Evolutionary conservation across 2,113 vertebrate species (phyloP), one percentile per base, ranked within the genome.

Genomic region (Choloepus hoffmanni): DNA sequence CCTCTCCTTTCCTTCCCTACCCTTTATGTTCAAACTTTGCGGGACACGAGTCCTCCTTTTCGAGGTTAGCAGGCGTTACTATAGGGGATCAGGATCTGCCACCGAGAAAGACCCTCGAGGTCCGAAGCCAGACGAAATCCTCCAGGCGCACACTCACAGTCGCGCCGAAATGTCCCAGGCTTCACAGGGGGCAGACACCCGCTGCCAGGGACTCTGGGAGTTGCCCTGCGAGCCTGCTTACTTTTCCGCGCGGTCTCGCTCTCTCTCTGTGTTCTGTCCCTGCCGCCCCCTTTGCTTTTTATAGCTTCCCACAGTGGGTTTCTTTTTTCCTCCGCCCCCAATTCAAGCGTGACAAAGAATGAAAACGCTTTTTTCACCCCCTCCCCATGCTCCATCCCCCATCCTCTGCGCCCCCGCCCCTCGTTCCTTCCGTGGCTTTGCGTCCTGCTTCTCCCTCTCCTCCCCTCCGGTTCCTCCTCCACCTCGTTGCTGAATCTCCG

Each of bases 301-400:
- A 99, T 99, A 99, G 98, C 98, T 98, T 98, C 97, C 94, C 97
- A 95, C 43, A 97, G 98, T 98, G 98, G 97, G 97, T 90, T 97
- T 98, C 97, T 87, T 36, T 97, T 98, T 98, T 96, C 98, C 98
- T 98, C 98, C 95, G 93, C 98, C 98, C 98, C 98, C 98, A 97
- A 98, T 98, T 97, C 98, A 94, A 97, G 82, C 98, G 97, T 97
- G 98, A 99, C 99, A 98, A 98, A 98, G 98, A 95, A 96, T 96
- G 97, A 98, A 98, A 98, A 96, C 97, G 97, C 98, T 98, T 98
- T 97, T 97, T 78, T 85, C 70, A 45, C 73, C 40, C 81, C 45
- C 3, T 0, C 40, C 33, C 3, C 50, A 7, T 0, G 28, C 40
- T 14, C 55, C 92, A 5, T 26, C 62, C 81, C 33, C 11, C 45